Percentiles rank a stretch among this genome's conserved stretches.
Conservation (phyloP, 1,140 invertebrate species). For the Drosophila nebulosa region DNA sequence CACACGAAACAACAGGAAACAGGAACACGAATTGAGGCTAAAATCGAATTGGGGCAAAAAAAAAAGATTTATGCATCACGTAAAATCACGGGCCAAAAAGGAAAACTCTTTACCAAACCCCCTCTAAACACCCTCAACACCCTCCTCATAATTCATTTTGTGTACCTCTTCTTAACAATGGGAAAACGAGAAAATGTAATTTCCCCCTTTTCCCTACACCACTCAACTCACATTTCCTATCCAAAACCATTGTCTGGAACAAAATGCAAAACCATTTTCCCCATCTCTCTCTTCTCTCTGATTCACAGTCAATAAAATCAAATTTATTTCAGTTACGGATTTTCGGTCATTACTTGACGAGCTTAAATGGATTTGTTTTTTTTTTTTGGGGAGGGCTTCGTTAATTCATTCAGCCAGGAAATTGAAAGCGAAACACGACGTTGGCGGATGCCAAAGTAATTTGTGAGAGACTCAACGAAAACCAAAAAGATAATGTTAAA, state of each 20-base stretch:
- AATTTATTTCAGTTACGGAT: constrained; percentile 70
- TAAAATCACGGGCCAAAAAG: constrained; percentile 17
- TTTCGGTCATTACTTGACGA: constrained; percentile 62
- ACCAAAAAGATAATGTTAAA: neutral
- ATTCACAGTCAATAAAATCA: constrained; percentile 75
- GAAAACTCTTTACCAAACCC: constrained; percentile 27
- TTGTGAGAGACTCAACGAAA: neutral
- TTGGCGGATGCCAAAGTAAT: constrained; percentile 2
- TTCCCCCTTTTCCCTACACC: constrained; percentile 21
- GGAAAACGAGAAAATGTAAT: constrained; percentile 50
- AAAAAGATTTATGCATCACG: constrained; percentile 59
- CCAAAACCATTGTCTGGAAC: constrained; percentile 25
- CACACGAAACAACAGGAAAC: too few relatives aligned
- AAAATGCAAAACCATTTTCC: too few relatives aligned
- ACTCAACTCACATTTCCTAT: neutral
- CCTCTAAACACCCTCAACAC: too few relatives aligned
- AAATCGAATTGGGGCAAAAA: constrained; percentile 28
- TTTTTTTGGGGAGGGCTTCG: constrained; percentile 23
- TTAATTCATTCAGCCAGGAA: constrained; percentile 61
- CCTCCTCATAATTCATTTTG: constrained; percentile 66
- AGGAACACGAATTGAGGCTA: constrained; percentile 18
- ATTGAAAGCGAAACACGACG: constrained; percentile 46
- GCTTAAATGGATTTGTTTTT: constrained; percentile 52
- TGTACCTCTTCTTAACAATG: constrained; percentile 19
- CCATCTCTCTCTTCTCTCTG: constrained; percentile 9